Evolutionary conservation across 2,113 vertebrate genomes (phyloP).

Genomic region (Lophochroa leadbeateri): DNA sequence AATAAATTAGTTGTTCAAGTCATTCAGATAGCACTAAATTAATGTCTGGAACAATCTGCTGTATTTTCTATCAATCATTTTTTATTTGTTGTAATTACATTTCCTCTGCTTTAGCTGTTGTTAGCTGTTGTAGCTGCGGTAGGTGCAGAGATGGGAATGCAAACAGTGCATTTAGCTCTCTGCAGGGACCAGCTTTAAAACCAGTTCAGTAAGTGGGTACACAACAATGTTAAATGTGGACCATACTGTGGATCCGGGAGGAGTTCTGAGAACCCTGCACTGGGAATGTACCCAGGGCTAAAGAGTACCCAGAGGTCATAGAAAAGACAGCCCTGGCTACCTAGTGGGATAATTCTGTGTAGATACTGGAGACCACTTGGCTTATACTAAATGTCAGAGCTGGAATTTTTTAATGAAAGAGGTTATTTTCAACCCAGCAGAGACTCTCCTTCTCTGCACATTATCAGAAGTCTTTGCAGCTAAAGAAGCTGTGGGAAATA

Average conservation of each 20-base stretch:
- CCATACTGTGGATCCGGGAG: neutral
- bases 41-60: slow-evolving; percentile 48
- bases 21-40: slow-evolving; percentile 58
- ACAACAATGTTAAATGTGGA: slow-evolving; percentile 18
- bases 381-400: slow-evolving; percentile 28
- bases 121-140: slow-evolving; percentile 44
- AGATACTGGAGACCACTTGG: slow-evolving; percentile 34
- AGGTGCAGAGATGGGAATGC: slow-evolving; percentile 43
- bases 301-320: neutral
- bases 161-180: slow-evolving; percentile 44
- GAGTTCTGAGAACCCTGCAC: neutral
- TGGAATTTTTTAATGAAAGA: slow-evolving; percentile 35
- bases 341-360: neutral
- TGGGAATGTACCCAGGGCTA: neutral
- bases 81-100: slow-evolving; percentile 63
- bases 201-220: slow-evolving; percentile 11
- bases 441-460: neutral
- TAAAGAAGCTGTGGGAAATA: slow-evolving; percentile 12
- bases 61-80: slow-evolving; percentile 57
- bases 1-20: slow-evolving; percentile 53
- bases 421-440: neutral
- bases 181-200: slow-evolving; percentile 29
- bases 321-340: slow-evolving; percentile 1
- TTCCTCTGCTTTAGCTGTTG: slow-evolving; percentile 48
- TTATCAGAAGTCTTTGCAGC: neutral